Conservation (phyloP, 53 echinoderm and acorn worm genomes). For the Crossaster papposus region DNA sequence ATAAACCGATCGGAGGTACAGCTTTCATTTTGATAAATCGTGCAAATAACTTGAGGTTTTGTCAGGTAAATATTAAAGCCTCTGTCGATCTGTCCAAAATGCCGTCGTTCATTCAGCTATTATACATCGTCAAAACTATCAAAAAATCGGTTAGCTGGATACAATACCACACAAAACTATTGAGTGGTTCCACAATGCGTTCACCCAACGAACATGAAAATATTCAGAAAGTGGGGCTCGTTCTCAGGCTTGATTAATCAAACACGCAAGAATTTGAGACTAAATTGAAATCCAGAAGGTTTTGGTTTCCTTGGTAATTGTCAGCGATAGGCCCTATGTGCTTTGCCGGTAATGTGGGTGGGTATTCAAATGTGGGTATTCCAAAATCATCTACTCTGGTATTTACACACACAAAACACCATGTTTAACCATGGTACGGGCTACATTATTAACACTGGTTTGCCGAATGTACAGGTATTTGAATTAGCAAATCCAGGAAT, state of each 20-base stretch:
- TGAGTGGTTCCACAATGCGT: too few relatives aligned
- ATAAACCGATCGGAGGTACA: neutral
- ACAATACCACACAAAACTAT: neutral
- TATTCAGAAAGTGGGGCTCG: neutral
- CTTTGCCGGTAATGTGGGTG: neutral
- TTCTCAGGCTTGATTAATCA: neutral
- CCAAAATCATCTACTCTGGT: neutral
- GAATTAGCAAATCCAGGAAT: neutral
- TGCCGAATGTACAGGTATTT: neutral
- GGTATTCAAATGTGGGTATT: constrained; percentile 16
- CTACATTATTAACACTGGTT: constrained; percentile 11
- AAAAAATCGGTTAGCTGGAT: neutral
- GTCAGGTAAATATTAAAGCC: neutral
- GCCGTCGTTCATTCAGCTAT: neutral
- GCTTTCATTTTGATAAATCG: constrained; percentile 2
- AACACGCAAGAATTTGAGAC: too few relatives aligned
- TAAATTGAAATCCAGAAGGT: neutral
- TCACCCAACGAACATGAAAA: neutral
- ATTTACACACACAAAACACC: constrained; percentile 14
- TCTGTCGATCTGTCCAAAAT: neutral
- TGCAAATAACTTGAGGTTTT: neutral
- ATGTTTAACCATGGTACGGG: neutral
- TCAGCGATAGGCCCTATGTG: neutral
- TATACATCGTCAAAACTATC: constrained; percentile 23
- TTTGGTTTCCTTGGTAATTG: neutral